These are phyloP conservation scores for Laupala kohalensis DNA, from an alignment of 1,140 invertebrate species.

Conservation along the genomic window DNA sequence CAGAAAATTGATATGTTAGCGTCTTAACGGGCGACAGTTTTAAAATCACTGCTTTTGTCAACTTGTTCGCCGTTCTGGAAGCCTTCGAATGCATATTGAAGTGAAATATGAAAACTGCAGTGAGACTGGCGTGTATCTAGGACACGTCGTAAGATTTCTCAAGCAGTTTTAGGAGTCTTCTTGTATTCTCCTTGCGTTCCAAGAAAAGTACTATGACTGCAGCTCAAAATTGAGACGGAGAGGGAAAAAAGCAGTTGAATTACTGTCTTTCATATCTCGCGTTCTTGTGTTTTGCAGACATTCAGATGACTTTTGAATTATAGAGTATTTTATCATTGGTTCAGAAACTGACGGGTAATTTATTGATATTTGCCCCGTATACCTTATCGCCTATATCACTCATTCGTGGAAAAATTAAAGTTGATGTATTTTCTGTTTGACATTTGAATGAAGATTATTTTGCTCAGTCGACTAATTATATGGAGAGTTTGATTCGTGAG, in stretches of 20 bases:
- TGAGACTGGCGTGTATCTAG: neutral
- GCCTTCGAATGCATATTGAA: neutral
- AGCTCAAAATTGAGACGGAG: neutral
- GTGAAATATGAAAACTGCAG: neutral
- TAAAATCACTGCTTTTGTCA: neutral
- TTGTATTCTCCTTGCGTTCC: neutral
- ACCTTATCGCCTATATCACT: too few relatives aligned
- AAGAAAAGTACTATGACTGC: neutral
- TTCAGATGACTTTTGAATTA: too few relatives aligned
- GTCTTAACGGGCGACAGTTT: neutral
- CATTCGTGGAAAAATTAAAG: too few relatives aligned
- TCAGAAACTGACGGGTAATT: too few relatives aligned
- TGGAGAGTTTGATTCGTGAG: too few relatives aligned
- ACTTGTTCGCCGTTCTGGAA: neutral
- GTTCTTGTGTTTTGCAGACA: too few relatives aligned
- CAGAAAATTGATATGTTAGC: neutral
- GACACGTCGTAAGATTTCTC: neutral
- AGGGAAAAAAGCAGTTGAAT: neutral
- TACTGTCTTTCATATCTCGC: too few relatives aligned
- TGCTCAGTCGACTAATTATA: too few relatives aligned
- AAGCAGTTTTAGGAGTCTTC: neutral
- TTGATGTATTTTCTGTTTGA: too few relatives aligned
- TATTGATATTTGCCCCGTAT: too few relatives aligned
- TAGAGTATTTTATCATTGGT: too few relatives aligned
- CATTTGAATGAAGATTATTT: too few relatives aligned